phyloP scores from a whole-genome alignment of 35 echinoderm and acorn worm genomes.

The Apostichopus parvimensis region DNA sequence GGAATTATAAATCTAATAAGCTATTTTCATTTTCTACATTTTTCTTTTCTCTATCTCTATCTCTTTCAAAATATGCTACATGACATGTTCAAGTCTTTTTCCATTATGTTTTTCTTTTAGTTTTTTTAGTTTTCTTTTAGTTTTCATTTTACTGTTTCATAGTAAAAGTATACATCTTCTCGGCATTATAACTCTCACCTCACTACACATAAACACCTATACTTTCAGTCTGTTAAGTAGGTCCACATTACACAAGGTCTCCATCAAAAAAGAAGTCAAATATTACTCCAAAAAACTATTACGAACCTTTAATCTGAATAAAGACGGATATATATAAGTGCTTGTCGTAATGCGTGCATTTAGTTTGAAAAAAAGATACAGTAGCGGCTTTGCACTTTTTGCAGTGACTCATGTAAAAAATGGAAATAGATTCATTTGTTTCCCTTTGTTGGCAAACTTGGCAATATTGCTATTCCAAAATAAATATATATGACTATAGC shows the following conservation, averaged over 20 bases:
- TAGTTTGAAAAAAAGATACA: not conserved
- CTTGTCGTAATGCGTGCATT: not conserved
- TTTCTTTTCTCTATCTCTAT: too few relatives aligned
- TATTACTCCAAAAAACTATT: slow-evolving; percentile 1
- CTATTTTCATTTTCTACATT: too few relatives aligned
- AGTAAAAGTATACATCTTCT: not conserved
- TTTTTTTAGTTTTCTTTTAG: not conserved
- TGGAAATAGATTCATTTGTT: not conserved
- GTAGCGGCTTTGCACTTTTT: not conserved
- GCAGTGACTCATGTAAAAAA: not conserved
- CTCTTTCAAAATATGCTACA: too few relatives aligned
- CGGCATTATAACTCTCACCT: not conserved
- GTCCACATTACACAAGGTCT: not conserved
- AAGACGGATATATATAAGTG: not conserved
- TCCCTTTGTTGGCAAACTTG: not conserved
- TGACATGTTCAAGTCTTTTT: not conserved
- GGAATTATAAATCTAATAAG: too few relatives aligned
- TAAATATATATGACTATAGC: not conserved
- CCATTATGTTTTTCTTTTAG: not conserved
- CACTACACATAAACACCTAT: not conserved
- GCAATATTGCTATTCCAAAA: not conserved
- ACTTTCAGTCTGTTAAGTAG: not conserved
- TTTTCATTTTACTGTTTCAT: too few relatives aligned
- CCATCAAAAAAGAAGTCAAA: not conserved
- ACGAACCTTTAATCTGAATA: not conserved